Evolutionary conservation across 53 echinoderm and acorn worm genomes (phyloP).

Genomic region (Patiria pectinifera): DNA sequence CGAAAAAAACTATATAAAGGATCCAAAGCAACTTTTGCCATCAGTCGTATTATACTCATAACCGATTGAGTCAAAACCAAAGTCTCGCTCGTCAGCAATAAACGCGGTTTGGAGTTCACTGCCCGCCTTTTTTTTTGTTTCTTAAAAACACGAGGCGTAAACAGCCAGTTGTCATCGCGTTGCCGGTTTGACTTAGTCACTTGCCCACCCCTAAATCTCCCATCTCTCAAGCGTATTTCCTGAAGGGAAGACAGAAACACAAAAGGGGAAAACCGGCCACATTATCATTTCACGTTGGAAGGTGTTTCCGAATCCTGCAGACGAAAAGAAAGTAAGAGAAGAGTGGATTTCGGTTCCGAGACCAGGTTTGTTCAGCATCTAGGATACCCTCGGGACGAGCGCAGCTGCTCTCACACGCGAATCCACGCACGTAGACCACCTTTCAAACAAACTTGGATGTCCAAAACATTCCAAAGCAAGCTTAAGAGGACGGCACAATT

Average conservation of each 20-base stretch:
- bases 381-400: background rate
- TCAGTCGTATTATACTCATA: background rate
- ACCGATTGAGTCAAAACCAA: background rate
- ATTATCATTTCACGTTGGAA: constrained; percentile 10
- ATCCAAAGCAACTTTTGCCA: background rate
- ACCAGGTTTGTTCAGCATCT: background rate
- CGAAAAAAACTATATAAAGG: background rate
- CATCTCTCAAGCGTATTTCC: constrained; percentile 34
- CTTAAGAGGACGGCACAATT: background rate
- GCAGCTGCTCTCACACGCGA: background rate
- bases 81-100: background rate
- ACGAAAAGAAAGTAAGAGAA: background rate
- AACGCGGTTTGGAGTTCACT: constrained; percentile 45
- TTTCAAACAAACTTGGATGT: background rate
- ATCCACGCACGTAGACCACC: background rate
- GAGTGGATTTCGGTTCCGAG: constrained; percentile 29
- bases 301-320: constrained; percentile 19
- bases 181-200: constrained; percentile 32
- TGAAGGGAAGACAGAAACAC: constrained; percentile 30
- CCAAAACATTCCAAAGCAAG: background rate
- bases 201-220: constrained; percentile 25
- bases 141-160: background rate
- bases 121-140: constrained; percentile 17
- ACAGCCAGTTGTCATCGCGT: constrained; percentile 26
- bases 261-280: constrained; percentile 9